phyloP scores from a whole-genome alignment of 2,113 vertebrate species.

The Phoenicopterus ruber region DNA sequence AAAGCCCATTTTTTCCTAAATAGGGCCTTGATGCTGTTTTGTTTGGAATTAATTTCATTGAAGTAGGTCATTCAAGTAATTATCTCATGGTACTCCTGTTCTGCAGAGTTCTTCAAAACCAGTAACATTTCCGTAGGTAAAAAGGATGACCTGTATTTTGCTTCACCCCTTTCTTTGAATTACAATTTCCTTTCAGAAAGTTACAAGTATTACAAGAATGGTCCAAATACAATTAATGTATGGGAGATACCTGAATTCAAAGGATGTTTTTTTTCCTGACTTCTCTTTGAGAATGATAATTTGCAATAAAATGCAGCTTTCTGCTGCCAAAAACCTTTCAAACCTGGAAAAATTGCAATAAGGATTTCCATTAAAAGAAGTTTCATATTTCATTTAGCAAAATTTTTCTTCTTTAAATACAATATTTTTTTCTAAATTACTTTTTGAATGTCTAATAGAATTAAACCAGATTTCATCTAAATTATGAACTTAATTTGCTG shows the following conservation, averaged over 20 bases:
- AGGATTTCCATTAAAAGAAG: not conserved
- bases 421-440: not conserved
- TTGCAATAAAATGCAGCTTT: not conserved
- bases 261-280: not conserved
- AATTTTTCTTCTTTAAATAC: not conserved
- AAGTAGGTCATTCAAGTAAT: not conserved
- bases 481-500: not conserved
- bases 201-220: not conserved
- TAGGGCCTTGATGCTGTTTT: not conserved
- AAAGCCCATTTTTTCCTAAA: not conserved
- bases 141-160: not conserved
- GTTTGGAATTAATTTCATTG: not conserved
- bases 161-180: not conserved
- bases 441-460: not conserved
- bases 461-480: not conserved
- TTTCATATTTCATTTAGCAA: not conserved
- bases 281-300: not conserved
- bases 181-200: not conserved
- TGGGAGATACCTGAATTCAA: not conserved
- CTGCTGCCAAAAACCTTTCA: not conserved
- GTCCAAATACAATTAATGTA: not conserved
- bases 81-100: not conserved
- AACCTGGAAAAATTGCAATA: not conserved
- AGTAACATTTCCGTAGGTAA: not conserved
- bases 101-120: not conserved